Percentiles rank a stretch among this genome's conserved stretches.
phyloP scores from a whole-genome alignment of 1,140 invertebrate species.

The Stegodyphus dumicola region DNA sequence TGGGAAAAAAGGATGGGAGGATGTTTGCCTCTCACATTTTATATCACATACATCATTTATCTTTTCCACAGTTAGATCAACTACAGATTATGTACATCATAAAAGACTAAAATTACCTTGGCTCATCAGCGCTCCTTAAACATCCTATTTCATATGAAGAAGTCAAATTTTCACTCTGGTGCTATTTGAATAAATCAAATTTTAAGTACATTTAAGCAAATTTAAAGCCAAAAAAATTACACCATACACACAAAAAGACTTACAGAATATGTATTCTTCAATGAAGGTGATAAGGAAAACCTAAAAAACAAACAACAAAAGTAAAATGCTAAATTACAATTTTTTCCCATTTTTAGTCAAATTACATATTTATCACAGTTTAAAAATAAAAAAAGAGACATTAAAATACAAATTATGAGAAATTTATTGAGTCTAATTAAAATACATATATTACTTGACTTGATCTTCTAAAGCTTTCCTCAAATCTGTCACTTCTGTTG shows the following conservation, averaged over 20 bases:
- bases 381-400: neutral
- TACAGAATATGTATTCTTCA: neutral
- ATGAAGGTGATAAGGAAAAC: neutral
- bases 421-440: neutral
- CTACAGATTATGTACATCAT: no score
- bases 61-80: no score
- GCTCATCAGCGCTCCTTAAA: constrained; percentile 34
- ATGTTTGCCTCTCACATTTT: no score
- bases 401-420: neutral
- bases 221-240: neutral
- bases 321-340: neutral
- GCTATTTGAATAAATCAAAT: neutral
- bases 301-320: neutral
- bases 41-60: no score
- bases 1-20: no score
- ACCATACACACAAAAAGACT: neutral
- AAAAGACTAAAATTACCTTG: constrained; percentile 2
- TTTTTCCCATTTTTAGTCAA: neutral
- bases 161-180: neutral
- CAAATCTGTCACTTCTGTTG: neutral
- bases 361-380: neutral
- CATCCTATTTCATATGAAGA: constrained; percentile 19
- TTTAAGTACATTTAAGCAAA: neutral
- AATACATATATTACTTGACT: neutral
- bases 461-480: constrained; percentile 17